Evolutionary conservation across 2,797 vertebrate genomes (phyloP), one percentile per base, ranked within the genome.

Genomic region (Lepus townsendii): DNA sequence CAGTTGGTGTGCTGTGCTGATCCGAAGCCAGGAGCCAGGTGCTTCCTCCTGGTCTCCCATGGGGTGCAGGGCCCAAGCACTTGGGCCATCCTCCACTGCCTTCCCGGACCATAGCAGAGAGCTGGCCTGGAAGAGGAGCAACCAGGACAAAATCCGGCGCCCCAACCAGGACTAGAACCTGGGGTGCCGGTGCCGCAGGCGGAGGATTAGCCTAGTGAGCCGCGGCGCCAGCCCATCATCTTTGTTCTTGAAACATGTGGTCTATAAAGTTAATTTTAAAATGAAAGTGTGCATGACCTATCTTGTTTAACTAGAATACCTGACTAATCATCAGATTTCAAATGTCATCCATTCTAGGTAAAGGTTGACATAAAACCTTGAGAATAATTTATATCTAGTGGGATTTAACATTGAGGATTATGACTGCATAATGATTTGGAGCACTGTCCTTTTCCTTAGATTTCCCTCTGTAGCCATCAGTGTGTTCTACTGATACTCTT

Each of bases 221-320:
- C 42, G 8, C 1, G 42, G 42, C 42, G 42, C 42, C 42, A 2
- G 42, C 42, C 42, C 42, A 19, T 54, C 30, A 54, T 76, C 38
- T 54, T 88, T n/a, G 38, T 65, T 6, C 57, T 68, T 60, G 79
- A 69, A 57, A 12, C 19, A 26, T 24, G 3, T 30, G 62, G 7
- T 32, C 69, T 65, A 1, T 69, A 85, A 95, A 90, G 68, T 75
- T 77, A 80, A 60, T 72, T 88, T 76, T n/a, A 35, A 94, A 80
- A 32, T 91, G 85, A 82, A 71, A 32, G 42, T 73, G 2, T 88
- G 12, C 22, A 5, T 35, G 12, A 32, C 76, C 7, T n/a, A 1
- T 22, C 66, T 78, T 77, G 27, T 26, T 71, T 66, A 87, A 68
- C 30, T 24, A 57, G 89, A 84, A 57, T 75, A 27, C 19, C 82